These are phyloP conservation scores for Invenusta paracnida DNA, from an alignment of 2,888 invertebrate species.

Conservation along the genomic window DNA sequence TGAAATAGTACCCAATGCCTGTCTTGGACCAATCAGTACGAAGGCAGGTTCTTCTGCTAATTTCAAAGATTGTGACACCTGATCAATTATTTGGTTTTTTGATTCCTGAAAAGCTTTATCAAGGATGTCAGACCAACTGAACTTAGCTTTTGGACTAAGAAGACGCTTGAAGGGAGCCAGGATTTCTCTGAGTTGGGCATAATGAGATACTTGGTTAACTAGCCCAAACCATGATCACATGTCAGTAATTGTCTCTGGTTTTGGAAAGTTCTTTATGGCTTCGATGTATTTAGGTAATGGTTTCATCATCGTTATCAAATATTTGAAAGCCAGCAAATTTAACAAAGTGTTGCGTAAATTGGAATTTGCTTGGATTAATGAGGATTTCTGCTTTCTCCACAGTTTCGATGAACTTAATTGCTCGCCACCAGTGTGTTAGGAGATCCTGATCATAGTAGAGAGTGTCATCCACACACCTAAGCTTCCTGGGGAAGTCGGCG, in stretches of 20 bases:
- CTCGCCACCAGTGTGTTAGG: not conserved
- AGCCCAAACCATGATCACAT: slow-evolving; percentile 48
- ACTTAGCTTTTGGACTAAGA: slow-evolving; percentile 38
- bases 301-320: not conserved
- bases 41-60: too few species aligned
- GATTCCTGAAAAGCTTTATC: slow-evolving; percentile 41
- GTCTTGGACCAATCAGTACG: too few species aligned
- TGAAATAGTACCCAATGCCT: too few species aligned
- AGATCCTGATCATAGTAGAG: not conserved
- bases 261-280: not conserved
- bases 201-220: slow-evolving; percentile 48
- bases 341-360: not conserved
- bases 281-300: not conserved
- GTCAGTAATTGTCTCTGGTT: not conserved
- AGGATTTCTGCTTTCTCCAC: not conserved
- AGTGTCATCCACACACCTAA: not conserved
- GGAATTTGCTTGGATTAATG: not conserved
- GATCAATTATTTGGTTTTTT: slow-evolving; percentile 43
- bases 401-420: not conserved
- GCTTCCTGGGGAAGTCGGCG: too few species aligned
- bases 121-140: slow-evolving; percentile 45
- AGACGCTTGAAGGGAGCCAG: slow-evolving; percentile 46
- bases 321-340: not conserved
- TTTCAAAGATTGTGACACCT: too few species aligned
- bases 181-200: slow-evolving; percentile 45